Evolutionary conservation across 2,113 vertebrate species (phyloP).

Genomic region (Mormyrus iriodes): DNA sequence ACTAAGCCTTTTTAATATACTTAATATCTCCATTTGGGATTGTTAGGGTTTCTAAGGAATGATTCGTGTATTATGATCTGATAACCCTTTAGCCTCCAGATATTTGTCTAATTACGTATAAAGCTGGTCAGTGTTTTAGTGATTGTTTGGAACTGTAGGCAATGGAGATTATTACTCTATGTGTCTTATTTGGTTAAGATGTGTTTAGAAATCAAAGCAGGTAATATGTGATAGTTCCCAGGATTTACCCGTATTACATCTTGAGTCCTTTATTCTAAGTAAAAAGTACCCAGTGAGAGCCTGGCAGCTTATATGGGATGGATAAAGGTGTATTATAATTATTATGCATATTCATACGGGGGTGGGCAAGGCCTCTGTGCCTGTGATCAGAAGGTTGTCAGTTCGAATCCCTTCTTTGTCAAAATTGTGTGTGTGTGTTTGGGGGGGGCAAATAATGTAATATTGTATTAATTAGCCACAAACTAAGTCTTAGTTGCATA

Average conservation of each 20-base stretch:
- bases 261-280: too few species aligned
- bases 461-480: too few species aligned
- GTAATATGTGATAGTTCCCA: background rate
- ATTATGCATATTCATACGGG: background rate
- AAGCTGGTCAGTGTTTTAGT: background rate
- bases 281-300: background rate
- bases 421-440: too few species aligned
- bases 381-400: background rate
- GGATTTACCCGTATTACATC: background rate
- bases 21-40: background rate
- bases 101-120: background rate
- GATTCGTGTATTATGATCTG: background rate
- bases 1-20: conserved; percentile 6
- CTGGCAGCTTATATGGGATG: background rate
- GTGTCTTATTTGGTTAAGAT: background rate
- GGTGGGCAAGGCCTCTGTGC: background rate
- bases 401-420: background rate
- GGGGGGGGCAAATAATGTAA: background rate
- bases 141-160: background rate
- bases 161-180: background rate
- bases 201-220: conserved; percentile 9
- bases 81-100: background rate
- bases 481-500: too few species aligned
- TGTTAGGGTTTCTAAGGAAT: background rate
- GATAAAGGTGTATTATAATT: background rate